Evolutionary conservation across 2,113 vertebrate species (phyloP).

Genomic region (Eclectus roratus): DNA sequence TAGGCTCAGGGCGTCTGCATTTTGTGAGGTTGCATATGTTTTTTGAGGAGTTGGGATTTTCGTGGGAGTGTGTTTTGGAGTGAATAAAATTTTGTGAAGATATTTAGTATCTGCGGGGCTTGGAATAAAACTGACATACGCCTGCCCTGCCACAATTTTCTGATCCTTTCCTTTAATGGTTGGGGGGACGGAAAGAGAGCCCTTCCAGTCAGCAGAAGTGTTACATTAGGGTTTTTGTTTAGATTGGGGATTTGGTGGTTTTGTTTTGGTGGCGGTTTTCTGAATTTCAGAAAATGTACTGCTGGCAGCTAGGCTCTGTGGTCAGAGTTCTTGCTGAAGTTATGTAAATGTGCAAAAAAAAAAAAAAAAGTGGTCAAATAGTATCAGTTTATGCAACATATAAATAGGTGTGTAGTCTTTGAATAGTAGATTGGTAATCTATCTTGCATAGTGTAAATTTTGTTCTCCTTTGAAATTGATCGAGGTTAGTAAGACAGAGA

Average conservation of each 20-base stretch:
- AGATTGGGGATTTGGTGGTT: neutral
- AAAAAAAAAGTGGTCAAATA: neutral
- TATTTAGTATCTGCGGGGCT: neutral
- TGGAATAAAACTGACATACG: neutral
- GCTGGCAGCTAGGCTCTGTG: neutral
- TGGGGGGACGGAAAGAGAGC: accelerated
- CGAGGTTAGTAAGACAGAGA: neutral
- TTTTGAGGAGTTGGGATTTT: neutral
- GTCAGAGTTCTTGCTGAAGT: neutral
- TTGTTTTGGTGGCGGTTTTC: neutral
- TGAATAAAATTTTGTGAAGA: neutral
- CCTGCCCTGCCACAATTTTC: neutral
- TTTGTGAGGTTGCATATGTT: accelerated
- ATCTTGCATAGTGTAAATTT: neutral
- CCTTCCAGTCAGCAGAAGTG: neutral
- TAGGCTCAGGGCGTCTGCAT: neutral
- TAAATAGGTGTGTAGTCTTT: neutral
- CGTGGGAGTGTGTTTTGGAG: neutral
- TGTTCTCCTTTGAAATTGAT: neutral
- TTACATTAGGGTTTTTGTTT: neutral
- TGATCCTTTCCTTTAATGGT: neutral
- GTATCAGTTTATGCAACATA: neutral
- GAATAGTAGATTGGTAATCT: neutral
- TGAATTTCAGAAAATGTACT: neutral
- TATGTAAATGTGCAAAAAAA: neutral